Conservation (phyloP, 2,113 vertebrate genomes). For the Ptychochromis oligacanthus region DNA sequence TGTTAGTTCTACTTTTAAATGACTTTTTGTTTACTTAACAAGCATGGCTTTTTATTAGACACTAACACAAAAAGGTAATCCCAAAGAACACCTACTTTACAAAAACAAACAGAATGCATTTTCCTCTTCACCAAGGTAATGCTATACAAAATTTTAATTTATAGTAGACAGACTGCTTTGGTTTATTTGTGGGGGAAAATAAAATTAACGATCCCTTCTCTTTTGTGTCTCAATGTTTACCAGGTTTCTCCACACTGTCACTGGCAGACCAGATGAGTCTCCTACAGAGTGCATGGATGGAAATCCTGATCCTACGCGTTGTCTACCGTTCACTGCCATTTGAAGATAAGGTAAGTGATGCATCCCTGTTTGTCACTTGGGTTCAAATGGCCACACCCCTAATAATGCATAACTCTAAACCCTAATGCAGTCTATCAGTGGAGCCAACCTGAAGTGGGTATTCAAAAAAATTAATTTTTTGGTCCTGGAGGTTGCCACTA, state of each 20-base stretch:
- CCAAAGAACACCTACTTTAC: background rate
- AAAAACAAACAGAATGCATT: background rate
- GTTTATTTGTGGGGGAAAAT: background rate
- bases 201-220: background rate
- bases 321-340: constrained; percentile 98
- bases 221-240: constrained; percentile 26
- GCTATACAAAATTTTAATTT: background rate
- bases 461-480: background rate
- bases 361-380: background rate
- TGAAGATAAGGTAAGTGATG: constrained; percentile 86
- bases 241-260: constrained; percentile 98
- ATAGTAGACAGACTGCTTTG: background rate
- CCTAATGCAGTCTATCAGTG: background rate
- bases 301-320: constrained; percentile 97
- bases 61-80: background rate
- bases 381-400: background rate
- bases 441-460: background rate
- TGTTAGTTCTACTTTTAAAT: constrained; percentile 4
- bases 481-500: background rate
- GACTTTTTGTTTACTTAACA: background rate
- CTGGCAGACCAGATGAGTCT: constrained; percentile 99
- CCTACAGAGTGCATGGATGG: constrained; percentile 99
- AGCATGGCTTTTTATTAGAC: background rate
- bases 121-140: background rate
- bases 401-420: background rate